Conservation (phyloP, 2,888 invertebrate species). For the Linyphia triangularis region DNA sequence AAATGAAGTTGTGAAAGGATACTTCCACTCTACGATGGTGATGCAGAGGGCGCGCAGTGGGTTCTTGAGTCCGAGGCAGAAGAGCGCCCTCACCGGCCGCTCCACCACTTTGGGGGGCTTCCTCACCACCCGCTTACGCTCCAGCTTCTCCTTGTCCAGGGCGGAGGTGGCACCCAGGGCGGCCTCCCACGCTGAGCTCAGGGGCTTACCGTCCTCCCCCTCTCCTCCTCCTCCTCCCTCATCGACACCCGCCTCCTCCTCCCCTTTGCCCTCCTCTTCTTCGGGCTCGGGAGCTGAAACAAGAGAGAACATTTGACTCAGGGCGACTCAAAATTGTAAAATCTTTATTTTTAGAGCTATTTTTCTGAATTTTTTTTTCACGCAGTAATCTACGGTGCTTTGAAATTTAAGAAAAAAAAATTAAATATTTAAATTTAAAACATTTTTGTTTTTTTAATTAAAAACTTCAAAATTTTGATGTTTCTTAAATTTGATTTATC, state of each 20-base stretch:
- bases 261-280: conserved; percentile 30
- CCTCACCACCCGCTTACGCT: conserved; percentile 81
- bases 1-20: conserved; percentile 96
- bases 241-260: neutral
- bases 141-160: conserved; percentile 79
- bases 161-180: conserved; percentile 81
- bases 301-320: too few relatives aligned
- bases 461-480: too few relatives aligned
- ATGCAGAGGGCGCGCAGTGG: conserved; percentile 97
- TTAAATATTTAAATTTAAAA: too few relatives aligned
- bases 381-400: too few relatives aligned
- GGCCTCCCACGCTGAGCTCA: conserved; percentile 82
- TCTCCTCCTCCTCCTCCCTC: conserved; percentile 76
- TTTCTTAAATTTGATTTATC: too few relatives aligned
- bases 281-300: conserved; percentile 55
- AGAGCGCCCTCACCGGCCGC: conserved; percentile 94
- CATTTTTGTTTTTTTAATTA: too few relatives aligned
- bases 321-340: too few relatives aligned
- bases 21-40: conserved; percentile 99
- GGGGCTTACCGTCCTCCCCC: conserved; percentile 78
- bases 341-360: too few relatives aligned
- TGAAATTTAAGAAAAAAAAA: too few relatives aligned
- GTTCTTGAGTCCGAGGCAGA: conserved; percentile 96
- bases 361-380: too few relatives aligned
- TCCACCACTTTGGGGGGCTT: conserved; percentile 84